Base-by-base conservation (phyloP, 2,888 invertebrate species). In the Apamea crenata region DNA sequence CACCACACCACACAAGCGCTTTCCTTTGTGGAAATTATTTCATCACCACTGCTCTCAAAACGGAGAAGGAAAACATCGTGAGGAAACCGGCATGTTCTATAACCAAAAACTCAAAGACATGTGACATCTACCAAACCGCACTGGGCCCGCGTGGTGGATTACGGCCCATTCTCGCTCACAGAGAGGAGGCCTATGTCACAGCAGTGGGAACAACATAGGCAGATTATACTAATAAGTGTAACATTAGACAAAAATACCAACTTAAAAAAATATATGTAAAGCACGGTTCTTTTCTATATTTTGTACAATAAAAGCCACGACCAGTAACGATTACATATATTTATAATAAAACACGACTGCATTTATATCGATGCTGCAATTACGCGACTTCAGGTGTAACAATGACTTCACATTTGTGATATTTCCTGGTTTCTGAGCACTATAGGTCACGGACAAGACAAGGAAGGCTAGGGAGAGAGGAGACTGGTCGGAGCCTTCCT, bases 361-460 rank as follows among this genome's bases (percentile, higher is more conserved):
- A 69, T 82, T 74, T 65, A 85, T 56, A 70, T 82, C 66, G 65
- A 61, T 75, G 32, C 59, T 65, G 40, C 40, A 70, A 70, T 67
- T 77, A 74, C 81, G 59, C 21, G 29, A 77, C 50, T 71, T 50
- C 14, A 50, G 32, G n/a, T 68, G 63, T 75, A 87, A 77, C 85
- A 78, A 77, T 87, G 72, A 82, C 82, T 85, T 77, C 76, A 82
- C 50, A 71, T 68, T 84, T 67, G 50, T 59, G 61, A 72, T 78
- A 83, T 78, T 88, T 88, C 87, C 87, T 85, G 77, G 71, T 82
- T 72, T 81, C 29, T 72, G 80, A 5, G 16, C 73, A 68, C 47
- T 56, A 70, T 80, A 87, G 83, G 87, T 88, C 87, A 87, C 14
- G 87, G 87, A n/a, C 87, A 36, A 18, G 8, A 47, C 61, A 8